phyloP scores from a whole-genome alignment of 2,113 vertebrate species.

The Epinephelus moara region DNA sequence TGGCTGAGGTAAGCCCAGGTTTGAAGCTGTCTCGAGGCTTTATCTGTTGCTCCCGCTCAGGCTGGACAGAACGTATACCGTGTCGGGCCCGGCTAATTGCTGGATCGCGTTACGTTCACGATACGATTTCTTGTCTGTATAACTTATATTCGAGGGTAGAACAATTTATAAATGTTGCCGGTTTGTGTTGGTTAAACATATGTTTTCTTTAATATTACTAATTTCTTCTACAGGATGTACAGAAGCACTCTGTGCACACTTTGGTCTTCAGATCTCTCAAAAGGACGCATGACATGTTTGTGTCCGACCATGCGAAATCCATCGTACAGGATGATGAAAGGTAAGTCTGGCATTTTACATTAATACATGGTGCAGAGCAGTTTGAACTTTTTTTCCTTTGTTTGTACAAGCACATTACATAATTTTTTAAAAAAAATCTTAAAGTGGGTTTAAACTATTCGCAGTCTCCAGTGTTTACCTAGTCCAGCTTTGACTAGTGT shows the following conservation, averaged over 20 bases:
- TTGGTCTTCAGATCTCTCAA: slow-evolving; percentile 98
- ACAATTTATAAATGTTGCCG: rapidly evolving
- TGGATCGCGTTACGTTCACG: slow-evolving; percentile 6
- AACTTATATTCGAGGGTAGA: rapidly evolving
- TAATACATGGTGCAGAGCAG: rapidly evolving
- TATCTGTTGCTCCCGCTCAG: neutral
- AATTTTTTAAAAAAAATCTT: neutral
- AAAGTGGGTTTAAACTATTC: neutral
- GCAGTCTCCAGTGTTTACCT: neutral
- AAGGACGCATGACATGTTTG: slow-evolving; percentile 98
- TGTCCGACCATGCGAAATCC: slow-evolving; percentile 94
- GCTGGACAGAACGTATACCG: neutral
- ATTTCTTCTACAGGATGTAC: slow-evolving; percentile 89
- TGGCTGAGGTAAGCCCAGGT: slow-evolving; percentile 73
- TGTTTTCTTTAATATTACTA: neutral
- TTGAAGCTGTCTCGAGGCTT: rapidly evolving
- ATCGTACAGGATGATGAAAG: slow-evolving; percentile 91
- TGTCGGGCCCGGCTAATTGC: slow-evolving; percentile 48
- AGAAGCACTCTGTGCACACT: slow-evolving; percentile 98
- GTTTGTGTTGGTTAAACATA: neutral
- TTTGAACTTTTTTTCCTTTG: no score
- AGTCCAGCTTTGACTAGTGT: neutral
- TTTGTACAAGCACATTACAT: neutral
- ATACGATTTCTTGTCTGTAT: neutral
- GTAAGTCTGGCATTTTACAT: slow-evolving; percentile 68